Conservation (phyloP, 2,113 vertebrate species). For the human (Homo sapiens) region GRCh38 chr5:2618501-2619000, state of each 20-base stretch:
- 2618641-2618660: neutral
- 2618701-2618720: neutral
- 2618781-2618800: fast-evolving
- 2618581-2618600: no score
- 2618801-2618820: no score
- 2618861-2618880: neutral
- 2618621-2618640: neutral
- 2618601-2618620: no score
- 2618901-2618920: fast-evolving
- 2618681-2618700: neutral
- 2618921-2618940: fast-evolving
- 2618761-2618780: no score
- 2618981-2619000: fast-evolving
- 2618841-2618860: neutral
- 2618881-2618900: neutral
- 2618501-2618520: no score
- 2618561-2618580: fast-evolving
- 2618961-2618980: fast-evolving
- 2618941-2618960: fast-evolving
- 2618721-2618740: neutral
- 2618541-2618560: no score
- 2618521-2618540: no score
- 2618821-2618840: neutral
- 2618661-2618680: neutral
- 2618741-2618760: no score